phyloP scores from a whole-genome alignment of 2,888 invertebrate species.

The Luperina testacea region DNA sequence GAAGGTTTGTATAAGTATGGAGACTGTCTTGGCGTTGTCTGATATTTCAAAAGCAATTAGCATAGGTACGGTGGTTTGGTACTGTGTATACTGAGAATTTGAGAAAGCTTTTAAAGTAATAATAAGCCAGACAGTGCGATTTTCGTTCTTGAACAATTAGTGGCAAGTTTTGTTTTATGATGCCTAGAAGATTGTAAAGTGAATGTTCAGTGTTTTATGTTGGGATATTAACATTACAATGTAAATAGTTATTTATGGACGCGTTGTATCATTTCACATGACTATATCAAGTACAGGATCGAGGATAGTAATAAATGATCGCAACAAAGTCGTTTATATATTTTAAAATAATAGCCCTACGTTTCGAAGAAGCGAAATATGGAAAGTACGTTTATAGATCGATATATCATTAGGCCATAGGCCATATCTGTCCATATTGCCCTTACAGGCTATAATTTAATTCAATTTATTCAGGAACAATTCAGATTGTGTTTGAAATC shows the following conservation, averaged over 20 bases:
- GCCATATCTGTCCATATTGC: neutral
- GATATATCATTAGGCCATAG: neutral
- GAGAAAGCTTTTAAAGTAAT: constrained; percentile 56
- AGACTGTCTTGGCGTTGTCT: constrained; percentile 63
- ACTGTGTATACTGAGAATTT: constrained; percentile 58
- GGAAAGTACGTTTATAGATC: neutral
- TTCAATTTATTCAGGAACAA: too few species aligned
- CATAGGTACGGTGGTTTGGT: constrained; percentile 70
- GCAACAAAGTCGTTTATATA: constrained; percentile 30
- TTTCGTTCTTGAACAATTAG: constrained; percentile 24
- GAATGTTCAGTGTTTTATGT: constrained; percentile 22
- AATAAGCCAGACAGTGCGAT: constrained; percentile 16
- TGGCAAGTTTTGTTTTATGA: constrained; percentile 32
- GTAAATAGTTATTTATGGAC: constrained; percentile 28
- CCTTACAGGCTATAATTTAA: neutral
- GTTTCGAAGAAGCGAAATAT: neutral
- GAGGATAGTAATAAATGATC: constrained; percentile 13
- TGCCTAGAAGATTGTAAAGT: constrained; percentile 24
- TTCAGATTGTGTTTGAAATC: too few species aligned
- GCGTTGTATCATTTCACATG: constrained; percentile 36
- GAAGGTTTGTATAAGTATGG: constrained; percentile 39
- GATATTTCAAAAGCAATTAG: constrained; percentile 77
- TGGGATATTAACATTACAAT: constrained; percentile 33
- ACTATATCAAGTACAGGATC: constrained; percentile 15
- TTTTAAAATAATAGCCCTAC: neutral